Conservation (phyloP, 2,888 invertebrate genomes). For the Globia sparganii region DNA sequence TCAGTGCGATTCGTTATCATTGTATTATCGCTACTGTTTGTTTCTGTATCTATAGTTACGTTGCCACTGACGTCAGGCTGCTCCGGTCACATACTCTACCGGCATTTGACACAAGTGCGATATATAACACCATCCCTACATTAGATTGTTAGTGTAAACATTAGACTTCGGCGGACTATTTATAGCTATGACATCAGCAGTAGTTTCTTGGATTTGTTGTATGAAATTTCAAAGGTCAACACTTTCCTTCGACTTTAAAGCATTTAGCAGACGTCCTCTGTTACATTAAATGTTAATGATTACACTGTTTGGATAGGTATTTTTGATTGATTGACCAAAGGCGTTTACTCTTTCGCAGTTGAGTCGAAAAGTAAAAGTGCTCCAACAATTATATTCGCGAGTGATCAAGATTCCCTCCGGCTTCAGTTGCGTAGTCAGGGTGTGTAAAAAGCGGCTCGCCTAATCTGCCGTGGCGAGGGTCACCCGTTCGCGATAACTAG, state of each 20-base stretch:
- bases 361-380: constrained; percentile 54
- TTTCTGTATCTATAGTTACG: constrained; percentile 85
- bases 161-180: constrained; percentile 81
- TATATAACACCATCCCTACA: constrained; percentile 76
- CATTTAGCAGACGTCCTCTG: constrained; percentile 24
- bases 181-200: constrained; percentile 85
- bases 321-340: constrained; percentile 17
- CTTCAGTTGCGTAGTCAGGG: constrained; percentile 64
- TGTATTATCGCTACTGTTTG: constrained; percentile 86
- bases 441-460: constrained; percentile 75
- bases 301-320: constrained; percentile 10
- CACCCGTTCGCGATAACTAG: constrained; percentile 87
- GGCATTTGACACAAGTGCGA: constrained; percentile 64
- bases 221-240: constrained; percentile 76
- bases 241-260: constrained; percentile 67
- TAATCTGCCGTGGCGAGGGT: constrained; percentile 86
- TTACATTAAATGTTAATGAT: constrained; percentile 1
- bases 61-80: constrained; percentile 79
- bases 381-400: constrained; percentile 22
- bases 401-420: constrained; percentile 47
- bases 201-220: constrained; percentile 78
- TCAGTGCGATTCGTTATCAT: constrained; percentile 85
- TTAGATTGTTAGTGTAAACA: constrained; percentile 85
- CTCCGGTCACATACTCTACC: constrained; percentile 68
- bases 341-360: constrained; percentile 11